Conservation (phyloP, 2,113 vertebrate genomes). For the Mionectes macconnelli region DNA sequence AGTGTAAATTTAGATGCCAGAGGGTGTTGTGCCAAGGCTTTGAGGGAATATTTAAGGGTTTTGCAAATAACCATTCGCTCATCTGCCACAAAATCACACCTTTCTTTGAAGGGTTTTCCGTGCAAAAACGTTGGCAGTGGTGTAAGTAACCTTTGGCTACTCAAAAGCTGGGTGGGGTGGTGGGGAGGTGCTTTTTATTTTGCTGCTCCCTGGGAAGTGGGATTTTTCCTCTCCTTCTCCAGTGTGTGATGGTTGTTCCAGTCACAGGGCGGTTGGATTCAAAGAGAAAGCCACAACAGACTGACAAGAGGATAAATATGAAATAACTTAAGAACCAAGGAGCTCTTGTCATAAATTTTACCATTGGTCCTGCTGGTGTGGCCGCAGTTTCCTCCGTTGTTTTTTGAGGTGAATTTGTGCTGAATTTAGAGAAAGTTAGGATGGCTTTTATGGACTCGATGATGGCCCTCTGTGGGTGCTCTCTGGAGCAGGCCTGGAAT, state of each 20-base stretch:
- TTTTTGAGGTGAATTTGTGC: neutral
- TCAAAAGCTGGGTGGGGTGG: neutral
- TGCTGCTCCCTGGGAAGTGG: neutral
- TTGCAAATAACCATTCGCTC: neutral
- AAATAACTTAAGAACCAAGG: neutral
- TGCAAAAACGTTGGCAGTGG: neutral
- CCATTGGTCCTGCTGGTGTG: neutral
- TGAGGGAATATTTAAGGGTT: neutral
- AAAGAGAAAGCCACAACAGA: neutral
- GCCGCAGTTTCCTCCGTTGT: neutral
- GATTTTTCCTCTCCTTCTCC: neutral
- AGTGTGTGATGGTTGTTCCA: neutral
- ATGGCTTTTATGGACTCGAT: neutral
- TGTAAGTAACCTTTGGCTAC: fast-evolving
- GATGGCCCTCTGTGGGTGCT: too few relatives aligned
- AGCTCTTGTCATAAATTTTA: neutral
- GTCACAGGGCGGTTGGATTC: neutral
- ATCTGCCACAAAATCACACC: fast-evolving
- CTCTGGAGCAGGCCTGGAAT: too few relatives aligned
- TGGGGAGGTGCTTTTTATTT: neutral
- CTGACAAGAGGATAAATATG: neutral
- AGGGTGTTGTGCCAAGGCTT: neutral
- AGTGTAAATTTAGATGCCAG: neutral
- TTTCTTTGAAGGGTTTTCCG: neutral
- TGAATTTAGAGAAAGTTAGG: neutral